Evolutionary conservation across 2,888 invertebrate species (phyloP).

Genomic region (Anthophora plumipes): DNA sequence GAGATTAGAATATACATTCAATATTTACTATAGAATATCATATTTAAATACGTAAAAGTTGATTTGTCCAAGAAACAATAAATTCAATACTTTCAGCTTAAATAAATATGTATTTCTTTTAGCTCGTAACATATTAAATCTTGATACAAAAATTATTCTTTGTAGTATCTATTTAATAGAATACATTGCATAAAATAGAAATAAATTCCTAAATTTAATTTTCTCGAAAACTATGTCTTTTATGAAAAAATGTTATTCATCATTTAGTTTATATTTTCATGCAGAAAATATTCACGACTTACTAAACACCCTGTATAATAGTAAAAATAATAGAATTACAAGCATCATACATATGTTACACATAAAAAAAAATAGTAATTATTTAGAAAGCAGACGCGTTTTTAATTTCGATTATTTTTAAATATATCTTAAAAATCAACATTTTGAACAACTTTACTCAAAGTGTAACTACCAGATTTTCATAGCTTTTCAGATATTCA

Average conservation of each 20-base stretch:
- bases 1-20: conserved; percentile 14
- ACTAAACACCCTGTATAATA: not conserved
- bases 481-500: no score
- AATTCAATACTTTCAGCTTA: not conserved
- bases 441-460: no score
- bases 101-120: not conserved
- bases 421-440: no score
- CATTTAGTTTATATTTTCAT: no score
- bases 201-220: not conserved
- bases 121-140: not conserved
- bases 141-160: no score
- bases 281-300: no score
- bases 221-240: no score
- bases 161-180: not conserved
- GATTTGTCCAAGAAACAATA: not conserved
- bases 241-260: no score
- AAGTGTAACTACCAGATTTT: no score
- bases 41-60: not conserved
- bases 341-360: not conserved
- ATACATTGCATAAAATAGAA: not conserved
- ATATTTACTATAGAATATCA: conserved; percentile 22
- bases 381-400: no score
- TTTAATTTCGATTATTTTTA: no score
- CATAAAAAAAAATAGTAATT: not conserved
- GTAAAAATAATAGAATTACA: not conserved